Evolutionary conservation across 2,797 vertebrate genomes (phyloP).

Genomic region (Coregonus ussuriensis): DNA sequence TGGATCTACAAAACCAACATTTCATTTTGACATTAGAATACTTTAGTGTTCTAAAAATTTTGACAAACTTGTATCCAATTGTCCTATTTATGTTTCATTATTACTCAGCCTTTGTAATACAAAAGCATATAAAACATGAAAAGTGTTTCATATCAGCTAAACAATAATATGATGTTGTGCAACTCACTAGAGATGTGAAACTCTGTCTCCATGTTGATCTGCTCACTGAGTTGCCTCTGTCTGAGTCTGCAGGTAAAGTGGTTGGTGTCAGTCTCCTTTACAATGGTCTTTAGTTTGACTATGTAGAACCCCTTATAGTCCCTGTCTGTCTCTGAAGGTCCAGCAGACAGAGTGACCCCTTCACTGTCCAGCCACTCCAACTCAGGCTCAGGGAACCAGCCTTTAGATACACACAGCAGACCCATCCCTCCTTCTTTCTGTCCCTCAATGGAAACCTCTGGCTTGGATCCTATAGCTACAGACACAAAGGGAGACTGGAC

Average conservation of each 20-base stretch:
- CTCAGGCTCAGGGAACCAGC: slow-evolving; percentile 31
- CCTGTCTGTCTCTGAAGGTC: background rate
- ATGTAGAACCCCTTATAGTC: background rate
- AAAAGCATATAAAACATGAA: too few relatives aligned
- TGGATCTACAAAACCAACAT: background rate
- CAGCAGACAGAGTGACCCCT: slow-evolving; percentile 2
- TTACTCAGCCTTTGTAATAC: too few relatives aligned
- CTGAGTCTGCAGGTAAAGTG: background rate
- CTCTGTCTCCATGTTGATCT: background rate
- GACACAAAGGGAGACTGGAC: background rate
- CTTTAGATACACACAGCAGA: slow-evolving; percentile 28
- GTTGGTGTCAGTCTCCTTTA: background rate
- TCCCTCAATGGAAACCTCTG: slow-evolving; percentile 21
- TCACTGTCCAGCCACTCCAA: slow-evolving; percentile 21
- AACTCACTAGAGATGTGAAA: background rate
- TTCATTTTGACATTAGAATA: background rate
- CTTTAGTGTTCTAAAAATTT: too few relatives aligned
- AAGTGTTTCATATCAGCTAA: too few relatives aligned
- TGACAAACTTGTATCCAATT: too few relatives aligned
- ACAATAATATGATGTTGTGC: too few relatives aligned
- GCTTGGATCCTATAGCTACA: slow-evolving; percentile 16
- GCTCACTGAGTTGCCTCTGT: background rate
- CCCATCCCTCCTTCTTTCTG: slow-evolving; percentile 19
- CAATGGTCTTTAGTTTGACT: background rate
- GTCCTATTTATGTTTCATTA: too few relatives aligned